Evolutionary conservation across 1,140 invertebrate species (phyloP).

Genomic region (Caenorhabditis brenneri): DNA sequence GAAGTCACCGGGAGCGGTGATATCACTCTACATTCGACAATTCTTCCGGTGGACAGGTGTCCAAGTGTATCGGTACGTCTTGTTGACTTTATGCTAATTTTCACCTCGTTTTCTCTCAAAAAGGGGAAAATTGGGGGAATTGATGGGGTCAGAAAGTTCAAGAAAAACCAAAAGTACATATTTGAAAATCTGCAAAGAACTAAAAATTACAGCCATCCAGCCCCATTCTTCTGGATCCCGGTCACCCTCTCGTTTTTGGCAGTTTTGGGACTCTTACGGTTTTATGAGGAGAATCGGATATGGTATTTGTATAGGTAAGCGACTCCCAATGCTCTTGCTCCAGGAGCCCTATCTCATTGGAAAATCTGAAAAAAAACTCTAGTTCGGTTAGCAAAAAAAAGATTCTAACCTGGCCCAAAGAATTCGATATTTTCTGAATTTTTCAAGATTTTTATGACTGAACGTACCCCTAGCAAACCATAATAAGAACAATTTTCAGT

Average conservation of each 20-base stretch:
- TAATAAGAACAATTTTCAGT: constrained; percentile 20
- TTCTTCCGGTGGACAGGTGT: constrained; percentile 30
- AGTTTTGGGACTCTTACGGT: constrained; percentile 53
- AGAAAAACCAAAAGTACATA: no score
- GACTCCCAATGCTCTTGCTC: no score
- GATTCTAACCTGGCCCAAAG: no score
- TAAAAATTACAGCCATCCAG: constrained; percentile 49
- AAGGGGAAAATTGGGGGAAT: no score
- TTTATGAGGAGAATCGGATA: constrained; percentile 59
- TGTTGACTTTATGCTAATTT: not conserved
- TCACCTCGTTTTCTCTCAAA: not conserved
- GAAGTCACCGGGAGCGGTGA: constrained; percentile 40
- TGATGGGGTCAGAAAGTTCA: not conserved
- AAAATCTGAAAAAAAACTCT: no score
- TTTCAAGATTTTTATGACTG: no score
- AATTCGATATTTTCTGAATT: not conserved
- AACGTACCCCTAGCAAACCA: no score
- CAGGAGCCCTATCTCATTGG: no score
- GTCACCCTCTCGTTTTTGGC: constrained; percentile 48
- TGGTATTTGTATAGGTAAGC: constrained; percentile 56
- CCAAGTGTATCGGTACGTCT: constrained; percentile 20
- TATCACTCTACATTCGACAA: constrained; percentile 35
- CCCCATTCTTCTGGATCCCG: constrained; percentile 54
- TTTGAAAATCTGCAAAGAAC: no score
- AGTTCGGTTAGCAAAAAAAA: no score